phyloP scores from a whole-genome alignment of 2,113 vertebrate species.

The Pseudorasbora parva region DNA sequence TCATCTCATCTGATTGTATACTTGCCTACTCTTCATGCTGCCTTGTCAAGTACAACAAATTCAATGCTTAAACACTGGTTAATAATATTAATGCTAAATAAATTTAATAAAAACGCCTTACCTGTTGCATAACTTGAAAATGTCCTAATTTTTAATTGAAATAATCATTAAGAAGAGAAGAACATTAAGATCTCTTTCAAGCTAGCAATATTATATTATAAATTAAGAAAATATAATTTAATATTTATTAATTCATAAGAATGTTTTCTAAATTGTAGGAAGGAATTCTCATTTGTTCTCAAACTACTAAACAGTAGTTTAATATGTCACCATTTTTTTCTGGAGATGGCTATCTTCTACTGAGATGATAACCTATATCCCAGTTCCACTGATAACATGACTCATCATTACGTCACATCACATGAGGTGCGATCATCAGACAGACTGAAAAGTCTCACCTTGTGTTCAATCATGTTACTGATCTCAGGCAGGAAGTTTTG shows the following conservation, averaged over 20 bases:
- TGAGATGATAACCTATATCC: neutral
- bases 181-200: too few relatives aligned
- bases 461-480: conserved; percentile 96
- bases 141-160: too few relatives aligned
- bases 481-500: conserved; percentile 98
- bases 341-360: neutral
- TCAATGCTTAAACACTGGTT: too few relatives aligned
- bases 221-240: neutral
- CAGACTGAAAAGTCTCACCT: conserved; percentile 75
- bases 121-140: too few relatives aligned
- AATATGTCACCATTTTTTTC: neutral
- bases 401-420: neutral
- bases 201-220: neutral
- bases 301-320: neutral
- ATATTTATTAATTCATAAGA: neutral
- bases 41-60: too few relatives aligned
- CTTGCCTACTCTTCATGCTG: too few relatives aligned
- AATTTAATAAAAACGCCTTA: too few relatives aligned
- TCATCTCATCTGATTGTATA: too few relatives aligned
- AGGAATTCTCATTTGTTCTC: neutral
- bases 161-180: neutral
- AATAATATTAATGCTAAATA: too few relatives aligned
- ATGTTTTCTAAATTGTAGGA: neutral
- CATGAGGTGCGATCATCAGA: neutral
- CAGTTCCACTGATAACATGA: neutral